Percentiles rank a stretch among this genome's conserved stretches.
Evolutionary conservation across 1,140 invertebrate species (phyloP).

Genomic region (Diachasmimorpha longicaudata): DNA sequence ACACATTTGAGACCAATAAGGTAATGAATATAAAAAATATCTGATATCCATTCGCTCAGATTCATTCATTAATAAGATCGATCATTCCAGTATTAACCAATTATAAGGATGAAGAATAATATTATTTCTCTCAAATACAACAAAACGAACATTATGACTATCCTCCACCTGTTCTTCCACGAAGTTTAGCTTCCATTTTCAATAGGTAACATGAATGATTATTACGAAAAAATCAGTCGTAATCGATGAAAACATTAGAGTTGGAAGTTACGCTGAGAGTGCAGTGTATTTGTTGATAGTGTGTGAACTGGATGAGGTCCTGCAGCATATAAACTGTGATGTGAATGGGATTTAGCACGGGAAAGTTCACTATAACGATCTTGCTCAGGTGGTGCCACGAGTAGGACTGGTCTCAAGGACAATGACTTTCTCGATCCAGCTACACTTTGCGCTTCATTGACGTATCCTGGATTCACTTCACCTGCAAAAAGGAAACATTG

Average conservation of each 20-base stretch:
- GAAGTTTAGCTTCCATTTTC: neutral
- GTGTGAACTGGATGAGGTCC: conserved; percentile 56
- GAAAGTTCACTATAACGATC: conserved; percentile 61
- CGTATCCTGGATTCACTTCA: conserved; percentile 85
- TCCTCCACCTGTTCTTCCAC: neutral
- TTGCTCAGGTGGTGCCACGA: conserved; percentile 73
- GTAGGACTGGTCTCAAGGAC: conserved; percentile 82
- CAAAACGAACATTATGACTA: neutral
- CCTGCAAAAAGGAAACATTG: conserved; percentile 65
- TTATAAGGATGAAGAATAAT: neutral
- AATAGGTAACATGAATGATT: neutral
- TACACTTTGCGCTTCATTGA: conserved; percentile 80
- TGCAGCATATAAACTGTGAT: conserved; percentile 57
- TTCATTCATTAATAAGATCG: neutral
- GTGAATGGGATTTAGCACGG: conserved; percentile 59
- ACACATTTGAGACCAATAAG: neutral
- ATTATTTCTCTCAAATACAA: neutral
- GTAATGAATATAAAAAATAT: neutral
- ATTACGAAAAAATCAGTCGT: neutral
- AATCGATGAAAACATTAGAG: conserved; percentile 37
- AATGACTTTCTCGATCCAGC: conserved; percentile 84
- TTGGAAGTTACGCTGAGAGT: conserved; percentile 59
- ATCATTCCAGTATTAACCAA: neutral
- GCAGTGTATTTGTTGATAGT: conserved; percentile 57
- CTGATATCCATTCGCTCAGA: neutral